Evolutionary conservation across 2,113 vertebrate genomes (phyloP), one percentile per base, ranked within the genome.

Genomic region (Blennius ocellaris): DNA sequence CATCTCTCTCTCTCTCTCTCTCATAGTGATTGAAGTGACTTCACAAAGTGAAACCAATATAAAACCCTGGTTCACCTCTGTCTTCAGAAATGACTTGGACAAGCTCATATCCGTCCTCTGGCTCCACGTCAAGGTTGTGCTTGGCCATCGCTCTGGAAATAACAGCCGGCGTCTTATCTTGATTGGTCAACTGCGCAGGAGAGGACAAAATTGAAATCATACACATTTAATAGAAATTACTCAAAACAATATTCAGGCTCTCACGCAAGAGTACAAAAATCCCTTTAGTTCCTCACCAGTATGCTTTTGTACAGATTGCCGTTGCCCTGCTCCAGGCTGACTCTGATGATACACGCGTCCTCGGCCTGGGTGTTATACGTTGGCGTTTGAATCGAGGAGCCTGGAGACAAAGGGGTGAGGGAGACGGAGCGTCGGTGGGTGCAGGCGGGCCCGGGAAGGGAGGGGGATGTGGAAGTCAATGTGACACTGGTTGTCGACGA

Each of bases 221-320:
- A 38, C 8, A 21, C 5, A 2, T 1, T 69, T 56, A 38, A 38
- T 16, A 1, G 10, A 40, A 64, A 36, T 1, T 12, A 72, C 17
- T 63, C 15, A 40, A 14, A 39, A 7, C n/a, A n/a, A n/a, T 40
- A 8, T 44, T 3, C 12, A 39, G 21, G 2, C 21, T 30, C 21
- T 30, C 21, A 30, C 21, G 4, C 21, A 4, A 4, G 21, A 30
- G 4, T 30, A 30, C 21, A 30, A 30, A 30, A 30, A 30, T 30
- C 21, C 21, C 21, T 8, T 7, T 51, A 12, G 8, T 9, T 15
- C 43, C 90, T 90, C 77, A 98, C 97, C 96, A 99, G 60, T 51
- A 99, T 97, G 92, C 97, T 99, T 90, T 98, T 99, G 93, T 99
- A 99, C 81, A 98, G 93, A 17, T 97, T 99, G 37, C 95, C 96